phyloP scores from a whole-genome alignment of 1,140 invertebrate species.

The Oncopeltus fasciatus region DNA sequence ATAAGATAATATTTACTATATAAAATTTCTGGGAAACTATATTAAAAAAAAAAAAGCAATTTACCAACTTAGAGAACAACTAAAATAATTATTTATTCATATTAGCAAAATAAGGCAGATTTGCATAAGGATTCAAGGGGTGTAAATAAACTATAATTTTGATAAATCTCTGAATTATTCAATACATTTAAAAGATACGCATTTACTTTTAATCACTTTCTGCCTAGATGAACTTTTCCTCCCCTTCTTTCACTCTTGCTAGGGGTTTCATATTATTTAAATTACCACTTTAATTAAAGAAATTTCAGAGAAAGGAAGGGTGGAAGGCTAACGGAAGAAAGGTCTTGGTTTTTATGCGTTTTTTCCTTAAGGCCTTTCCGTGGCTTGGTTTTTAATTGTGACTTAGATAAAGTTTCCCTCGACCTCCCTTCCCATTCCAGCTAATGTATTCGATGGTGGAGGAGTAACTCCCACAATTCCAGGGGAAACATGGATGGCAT shows the following conservation, averaged over 20 bases:
- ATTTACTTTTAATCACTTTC: not conserved
- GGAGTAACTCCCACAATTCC: not conserved
- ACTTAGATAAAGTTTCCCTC: not conserved
- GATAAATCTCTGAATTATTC: not conserved
- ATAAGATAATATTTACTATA: too few species aligned
- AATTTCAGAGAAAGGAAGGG: not conserved
- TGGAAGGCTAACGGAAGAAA: not conserved
- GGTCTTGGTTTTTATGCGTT: not conserved
- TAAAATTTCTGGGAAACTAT: too few species aligned
- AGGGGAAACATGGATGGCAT: not conserved
- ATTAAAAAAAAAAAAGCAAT: too few species aligned
- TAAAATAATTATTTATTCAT: too few species aligned
- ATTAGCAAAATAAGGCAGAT: not conserved
- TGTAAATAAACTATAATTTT: not conserved
- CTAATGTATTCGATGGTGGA: not conserved
- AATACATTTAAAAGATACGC: not conserved
- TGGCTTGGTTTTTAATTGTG: not conserved
- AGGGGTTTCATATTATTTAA: not conserved
- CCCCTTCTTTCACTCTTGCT: too few species aligned
- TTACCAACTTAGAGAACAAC: too few species aligned
- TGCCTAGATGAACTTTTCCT: not conserved
- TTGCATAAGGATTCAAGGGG: not conserved
- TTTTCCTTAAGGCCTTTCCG: not conserved
- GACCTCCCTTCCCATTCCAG: not conserved
- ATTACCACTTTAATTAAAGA: not conserved